A percentile compares a stretch with the other conserved stretches of the same genome.
phyloP scores from a whole-genome alignment of 2,888 invertebrate genomes.

The Athripsodes cinereus region DNA sequence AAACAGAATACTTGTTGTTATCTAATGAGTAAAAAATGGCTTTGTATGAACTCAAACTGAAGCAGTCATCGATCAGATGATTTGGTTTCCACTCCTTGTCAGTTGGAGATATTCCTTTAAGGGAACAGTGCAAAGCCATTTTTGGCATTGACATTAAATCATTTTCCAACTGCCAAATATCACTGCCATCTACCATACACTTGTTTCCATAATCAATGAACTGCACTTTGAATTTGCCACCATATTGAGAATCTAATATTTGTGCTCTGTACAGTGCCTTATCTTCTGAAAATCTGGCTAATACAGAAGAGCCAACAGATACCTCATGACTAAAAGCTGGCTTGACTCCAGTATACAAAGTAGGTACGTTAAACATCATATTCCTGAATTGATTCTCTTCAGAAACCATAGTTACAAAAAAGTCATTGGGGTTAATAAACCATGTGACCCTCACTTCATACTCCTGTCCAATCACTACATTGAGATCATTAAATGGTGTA shows the following conservation, averaged over 20 bases:
- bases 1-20: constrained; percentile 46
- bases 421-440: constrained; percentile 69
- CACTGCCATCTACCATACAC: constrained; percentile 54
- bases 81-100: constrained; percentile 55
- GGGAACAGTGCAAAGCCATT: constrained; percentile 63
- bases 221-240: constrained; percentile 57
- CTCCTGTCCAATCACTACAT: neutral
- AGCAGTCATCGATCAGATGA: constrained; percentile 52
- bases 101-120: constrained; percentile 55
- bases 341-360: constrained; percentile 53
- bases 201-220: constrained; percentile 75
- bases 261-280: constrained; percentile 65
- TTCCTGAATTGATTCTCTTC: constrained; percentile 52
- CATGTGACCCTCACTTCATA: constrained; percentile 59
- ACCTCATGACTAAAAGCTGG: constrained; percentile 32
- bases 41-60: constrained; percentile 53
- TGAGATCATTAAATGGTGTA: constrained; percentile 12
- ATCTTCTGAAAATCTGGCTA: constrained; percentile 67
- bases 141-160: constrained; percentile 60
- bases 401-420: constrained; percentile 57
- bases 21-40: constrained; percentile 51
- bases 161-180: constrained; percentile 65
- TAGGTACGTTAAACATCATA: constrained; percentile 68
- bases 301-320: constrained; percentile 56
- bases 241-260: constrained; percentile 52